Base-by-base conservation (phyloP, 2,797 vertebrate genomes). In the Xiphophorus birchmanni region DNA sequence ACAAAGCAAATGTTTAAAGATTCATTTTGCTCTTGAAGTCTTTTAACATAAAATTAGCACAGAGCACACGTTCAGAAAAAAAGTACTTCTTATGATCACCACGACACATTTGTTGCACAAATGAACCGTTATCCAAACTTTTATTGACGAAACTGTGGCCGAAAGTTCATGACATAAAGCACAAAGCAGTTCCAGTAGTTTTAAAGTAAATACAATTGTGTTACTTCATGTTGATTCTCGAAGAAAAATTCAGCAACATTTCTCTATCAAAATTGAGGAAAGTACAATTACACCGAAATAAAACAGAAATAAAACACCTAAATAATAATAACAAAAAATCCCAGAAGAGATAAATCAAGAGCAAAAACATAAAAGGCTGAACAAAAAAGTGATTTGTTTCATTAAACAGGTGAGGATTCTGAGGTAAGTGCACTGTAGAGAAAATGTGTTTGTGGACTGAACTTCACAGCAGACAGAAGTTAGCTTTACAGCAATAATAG, bases 131-230 rank as follows among this genome's bases (percentile, higher is more conserved):
- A 82, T 80, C 40, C n/a, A 11, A 67, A 82, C 84, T 80, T 92
- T 92, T 93, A 91, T 87, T 92, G 65, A 82, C 17, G 13, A 91
- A 79, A 82, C 6, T 71, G 69, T 83, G 74, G 44, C 72, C 35
- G 26, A 82, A 2, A 76, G 32, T 48, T 78, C 56, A 52, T 75
- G 78, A 47, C 47, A 72, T 45, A 45, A 79, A 85, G 78, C 60
- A 65, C 60, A 35, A 21, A 84, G 69, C 48, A 69, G 35, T 48
- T 85, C 56, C 76, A 84, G 86, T 78, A 77, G 79, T 40, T 87
- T 85, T 82, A 79, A 42, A 72, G 56, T 32, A 44, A 73, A 86
- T 69, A 81, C 67, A 44, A 29, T 3, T 35, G 65, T 52, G 75
- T 75, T 42, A 44, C 12, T 50, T 44, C 75, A 23, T 56, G 48